Evolutionary conservation across 2,113 vertebrate genomes (phyloP).

Genomic region (Ardeotis arabs): DNA sequence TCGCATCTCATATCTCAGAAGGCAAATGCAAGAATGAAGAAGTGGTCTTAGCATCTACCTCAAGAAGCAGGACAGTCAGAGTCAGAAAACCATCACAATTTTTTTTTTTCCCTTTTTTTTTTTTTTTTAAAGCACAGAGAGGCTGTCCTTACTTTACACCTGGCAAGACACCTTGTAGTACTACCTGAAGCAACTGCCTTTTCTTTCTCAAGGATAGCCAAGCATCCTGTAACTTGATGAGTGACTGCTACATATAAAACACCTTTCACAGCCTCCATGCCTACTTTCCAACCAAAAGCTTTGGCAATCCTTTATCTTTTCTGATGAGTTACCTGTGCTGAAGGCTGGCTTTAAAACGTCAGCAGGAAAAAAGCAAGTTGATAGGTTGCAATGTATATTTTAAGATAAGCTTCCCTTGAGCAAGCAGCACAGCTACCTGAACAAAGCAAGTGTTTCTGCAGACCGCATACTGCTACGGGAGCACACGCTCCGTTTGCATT

Average conservation of each 20-base stretch:
- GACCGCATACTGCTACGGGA: not conserved
- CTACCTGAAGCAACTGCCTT: not conserved
- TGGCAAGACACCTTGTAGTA: not conserved
- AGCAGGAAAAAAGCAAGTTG: not conserved
- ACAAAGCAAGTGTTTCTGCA: not conserved
- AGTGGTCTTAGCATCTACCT: not conserved
- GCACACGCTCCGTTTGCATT: rapidly evolving
- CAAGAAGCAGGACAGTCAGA: not conserved
- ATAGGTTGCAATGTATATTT: not conserved
- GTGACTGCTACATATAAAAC: not conserved
- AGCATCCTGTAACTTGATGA: not conserved
- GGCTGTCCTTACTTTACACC: not conserved
- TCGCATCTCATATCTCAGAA: not conserved
- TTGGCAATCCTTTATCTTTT: not conserved
- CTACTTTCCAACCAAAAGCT: not conserved
- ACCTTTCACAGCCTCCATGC: not conserved
- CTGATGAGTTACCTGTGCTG: not conserved
- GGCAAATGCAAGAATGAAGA: not conserved
- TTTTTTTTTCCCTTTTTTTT: not conserved
- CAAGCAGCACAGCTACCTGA: not conserved
- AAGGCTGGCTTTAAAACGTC: not conserved
- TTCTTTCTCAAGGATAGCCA: not conserved
- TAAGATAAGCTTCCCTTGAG: not conserved
- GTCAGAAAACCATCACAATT: not conserved
- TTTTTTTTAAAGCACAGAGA: not conserved